These are phyloP conservation scores for Pristionchus entomophagus DNA, from an alignment of 2,888 invertebrate genomes.

Conservation along the genomic window DNA sequence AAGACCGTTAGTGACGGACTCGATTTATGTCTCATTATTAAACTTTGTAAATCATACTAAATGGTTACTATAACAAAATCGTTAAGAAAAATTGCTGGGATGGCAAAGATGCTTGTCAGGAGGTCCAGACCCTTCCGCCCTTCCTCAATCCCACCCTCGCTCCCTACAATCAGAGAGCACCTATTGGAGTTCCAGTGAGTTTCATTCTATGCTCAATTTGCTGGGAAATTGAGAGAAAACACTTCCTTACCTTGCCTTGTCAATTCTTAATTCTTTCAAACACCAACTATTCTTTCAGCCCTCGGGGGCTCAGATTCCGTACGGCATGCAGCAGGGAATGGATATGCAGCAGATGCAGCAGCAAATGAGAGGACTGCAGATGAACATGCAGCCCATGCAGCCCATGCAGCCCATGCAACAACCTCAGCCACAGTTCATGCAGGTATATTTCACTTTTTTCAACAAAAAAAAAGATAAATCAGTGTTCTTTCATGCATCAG, in stretches of 20 bases:
- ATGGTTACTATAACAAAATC: background rate
- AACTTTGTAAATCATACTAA: background rate
- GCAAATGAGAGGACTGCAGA: background rate
- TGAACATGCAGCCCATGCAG: conserved; percentile 4
- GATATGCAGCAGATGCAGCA: conserved; percentile 19
- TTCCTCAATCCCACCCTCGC: conserved; percentile 44
- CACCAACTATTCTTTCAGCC: too few species aligned
- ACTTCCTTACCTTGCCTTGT: background rate
- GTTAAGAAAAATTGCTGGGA: background rate
- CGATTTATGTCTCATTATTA: background rate
- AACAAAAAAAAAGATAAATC: too few species aligned
- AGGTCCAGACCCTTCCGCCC: conserved; percentile 1
- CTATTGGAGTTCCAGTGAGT: conserved; percentile 35
- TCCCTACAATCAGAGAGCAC: conserved; percentile 30
- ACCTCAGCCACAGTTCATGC: conserved; percentile 33
- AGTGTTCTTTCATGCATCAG: too few species aligned
- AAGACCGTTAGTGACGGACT: too few species aligned
- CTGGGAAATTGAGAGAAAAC: background rate
- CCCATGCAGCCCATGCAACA: conserved; percentile 33
- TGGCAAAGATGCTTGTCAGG: background rate
- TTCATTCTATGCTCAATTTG: background rate
- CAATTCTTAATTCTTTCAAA: too few species aligned
- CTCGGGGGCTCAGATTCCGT: conserved; percentile 24
- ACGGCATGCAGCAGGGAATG: conserved; percentile 6
- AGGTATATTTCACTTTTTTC: background rate